Conservation (phyloP, 2,797 vertebrate genomes). For the Sebastolobus alascanus region DNA sequence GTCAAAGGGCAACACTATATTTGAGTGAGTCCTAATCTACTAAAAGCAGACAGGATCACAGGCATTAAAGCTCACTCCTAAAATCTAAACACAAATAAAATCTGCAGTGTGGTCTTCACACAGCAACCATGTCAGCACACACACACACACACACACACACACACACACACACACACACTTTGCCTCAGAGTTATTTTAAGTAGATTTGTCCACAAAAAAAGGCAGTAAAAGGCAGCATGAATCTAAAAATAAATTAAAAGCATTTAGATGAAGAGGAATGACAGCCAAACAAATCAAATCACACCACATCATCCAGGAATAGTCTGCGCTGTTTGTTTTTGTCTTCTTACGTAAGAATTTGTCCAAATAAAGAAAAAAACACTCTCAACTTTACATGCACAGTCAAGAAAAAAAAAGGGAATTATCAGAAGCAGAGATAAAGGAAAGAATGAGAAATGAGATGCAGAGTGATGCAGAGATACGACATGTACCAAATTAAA, state of each 20-base stretch:
- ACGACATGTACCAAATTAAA: background rate
- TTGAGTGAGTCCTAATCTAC: constrained; percentile 73
- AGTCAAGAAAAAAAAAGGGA: background rate
- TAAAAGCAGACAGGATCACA: constrained; percentile 72
- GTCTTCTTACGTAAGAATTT: background rate
- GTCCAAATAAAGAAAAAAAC: background rate
- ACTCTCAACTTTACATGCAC: too few relatives aligned
- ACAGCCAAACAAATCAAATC: background rate
- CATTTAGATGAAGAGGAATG: constrained; percentile 15
- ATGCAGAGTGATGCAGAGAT: background rate
- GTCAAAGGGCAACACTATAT: constrained; percentile 63
- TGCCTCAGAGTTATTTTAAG: constrained; percentile 38
- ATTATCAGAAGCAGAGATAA: background rate
- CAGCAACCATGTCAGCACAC: background rate
- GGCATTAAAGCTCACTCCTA: constrained; percentile 55
- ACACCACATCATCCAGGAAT: background rate
- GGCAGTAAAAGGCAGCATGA: constrained; percentile 4
- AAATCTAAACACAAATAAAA: constrained; percentile 47
- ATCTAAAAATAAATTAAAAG: constrained; percentile 42
- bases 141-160: background rate
- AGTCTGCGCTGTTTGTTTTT: background rate
- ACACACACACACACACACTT: background rate
- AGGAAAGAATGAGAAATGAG: background rate
- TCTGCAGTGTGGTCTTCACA: constrained; percentile 5
- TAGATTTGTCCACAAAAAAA: constrained; percentile 31